Percentiles rank a stretch among this genome's conserved stretches.
phyloP scores from a whole-genome alignment of 2,113 vertebrate species.

The Toxotes chatareus region DNA sequence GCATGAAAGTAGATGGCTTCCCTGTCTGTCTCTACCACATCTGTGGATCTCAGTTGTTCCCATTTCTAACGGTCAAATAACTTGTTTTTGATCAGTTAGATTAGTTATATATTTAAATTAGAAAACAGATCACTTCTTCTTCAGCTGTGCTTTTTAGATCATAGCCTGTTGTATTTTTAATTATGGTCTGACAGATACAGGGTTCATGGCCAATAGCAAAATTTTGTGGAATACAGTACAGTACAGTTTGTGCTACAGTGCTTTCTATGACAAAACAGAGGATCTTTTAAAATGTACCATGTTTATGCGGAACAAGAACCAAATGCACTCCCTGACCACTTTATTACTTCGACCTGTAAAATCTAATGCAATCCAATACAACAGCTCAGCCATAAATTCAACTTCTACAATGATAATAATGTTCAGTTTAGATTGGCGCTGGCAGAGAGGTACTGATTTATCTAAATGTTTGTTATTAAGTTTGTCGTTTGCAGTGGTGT shows the following conservation, averaged over 20 bases:
- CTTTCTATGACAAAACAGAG: neutral
- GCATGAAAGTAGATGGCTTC: constrained; percentile 36
- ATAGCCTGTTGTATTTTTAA: neutral
- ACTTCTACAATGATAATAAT: too few species aligned
- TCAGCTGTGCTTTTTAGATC: neutral
- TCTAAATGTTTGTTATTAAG: too few species aligned
- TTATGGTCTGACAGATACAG: neutral
- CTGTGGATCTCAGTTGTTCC: constrained; percentile 26
- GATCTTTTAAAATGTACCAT: neutral
- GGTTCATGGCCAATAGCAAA: neutral
- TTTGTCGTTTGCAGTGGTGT: too few species aligned
- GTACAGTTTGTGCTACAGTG: neutral
- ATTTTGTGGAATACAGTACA: neutral
- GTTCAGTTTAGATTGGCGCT: too few species aligned
- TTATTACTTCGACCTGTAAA: too few species aligned
- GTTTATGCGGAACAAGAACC: neutral
- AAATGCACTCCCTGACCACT: too few species aligned
- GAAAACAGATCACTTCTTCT: neutral
- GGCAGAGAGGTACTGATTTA: too few species aligned
- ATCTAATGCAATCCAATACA: too few species aligned
- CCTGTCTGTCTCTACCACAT: neutral
- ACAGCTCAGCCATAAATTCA: too few species aligned
- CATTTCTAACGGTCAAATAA: neutral
- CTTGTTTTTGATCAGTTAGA: neutral
- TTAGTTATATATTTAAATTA: neutral